A percentile compares a stretch with the other conserved stretches of the same genome.
These are phyloP conservation scores for Toxonevra muliebris DNA, from an alignment of 2,888 invertebrate species.

Conservation along the genomic window DNA sequence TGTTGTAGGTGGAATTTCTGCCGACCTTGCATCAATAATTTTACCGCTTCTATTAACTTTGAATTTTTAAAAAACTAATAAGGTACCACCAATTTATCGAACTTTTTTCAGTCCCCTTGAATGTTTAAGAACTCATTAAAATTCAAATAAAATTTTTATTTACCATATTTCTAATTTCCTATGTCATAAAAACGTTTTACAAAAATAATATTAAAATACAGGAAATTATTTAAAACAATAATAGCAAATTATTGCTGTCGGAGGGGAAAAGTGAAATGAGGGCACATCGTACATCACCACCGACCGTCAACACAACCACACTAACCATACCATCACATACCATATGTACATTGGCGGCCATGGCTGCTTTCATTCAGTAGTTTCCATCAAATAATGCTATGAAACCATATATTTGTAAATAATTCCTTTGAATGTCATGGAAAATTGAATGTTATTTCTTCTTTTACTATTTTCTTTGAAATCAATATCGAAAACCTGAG, in stretches of 20 bases:
- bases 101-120: too few species aligned
- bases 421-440: neutral
- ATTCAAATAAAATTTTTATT: too few species aligned
- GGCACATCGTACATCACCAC: too few species aligned
- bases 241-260: neutral
- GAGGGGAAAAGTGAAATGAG: neutral
- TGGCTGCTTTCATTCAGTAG: neutral
- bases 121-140: too few species aligned
- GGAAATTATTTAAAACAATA: slow-evolving; percentile 21
- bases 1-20: too few species aligned
- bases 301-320: too few species aligned
- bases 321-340: neutral
- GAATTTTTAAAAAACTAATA: too few species aligned
- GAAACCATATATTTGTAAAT: neutral
- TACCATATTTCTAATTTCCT: neutral
- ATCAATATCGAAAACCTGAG: neutral
- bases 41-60: too few species aligned
- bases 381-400: too few species aligned
- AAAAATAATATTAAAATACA: neutral
- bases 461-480: neutral
- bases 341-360: neutral
- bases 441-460: slow-evolving; percentile 1
- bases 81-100: too few species aligned
- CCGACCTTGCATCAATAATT: too few species aligned
- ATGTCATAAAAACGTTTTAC: neutral